Evolutionary conservation across 2,797 vertebrate genomes (phyloP).

Genomic region (Carapus acus): DNA sequence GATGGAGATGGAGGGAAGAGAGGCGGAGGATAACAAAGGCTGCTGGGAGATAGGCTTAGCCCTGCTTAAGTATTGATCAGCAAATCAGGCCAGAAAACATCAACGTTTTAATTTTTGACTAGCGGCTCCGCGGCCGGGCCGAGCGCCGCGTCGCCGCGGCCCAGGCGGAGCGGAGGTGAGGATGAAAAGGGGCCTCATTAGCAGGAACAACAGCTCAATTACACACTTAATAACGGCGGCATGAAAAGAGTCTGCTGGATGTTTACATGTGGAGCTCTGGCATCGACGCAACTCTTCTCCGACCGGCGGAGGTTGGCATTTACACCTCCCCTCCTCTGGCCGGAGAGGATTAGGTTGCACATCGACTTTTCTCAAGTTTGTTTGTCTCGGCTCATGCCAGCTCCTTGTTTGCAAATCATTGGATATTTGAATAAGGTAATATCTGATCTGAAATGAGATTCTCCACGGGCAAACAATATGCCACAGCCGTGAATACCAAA

Average conservation of each 20-base stretch:
- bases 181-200: background rate
- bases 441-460: slow-evolving; percentile 63
- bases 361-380: slow-evolving; percentile 69
- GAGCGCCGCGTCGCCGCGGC: too few relatives aligned
- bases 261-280: slow-evolving; percentile 35
- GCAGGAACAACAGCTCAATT: slow-evolving; percentile 2
- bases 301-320: slow-evolving; percentile 68
- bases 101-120: too few relatives aligned
- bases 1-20: slow-evolving; percentile 55
- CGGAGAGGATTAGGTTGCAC: slow-evolving; percentile 66
- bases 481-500: slow-evolving; percentile 42
- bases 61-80: background rate
- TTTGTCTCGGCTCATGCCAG: slow-evolving; percentile 58
- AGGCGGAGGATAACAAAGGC: slow-evolving; percentile 32
- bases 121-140: too few relatives aligned
- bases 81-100: background rate
- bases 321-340: slow-evolving; percentile 57
- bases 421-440: slow-evolving; percentile 63
- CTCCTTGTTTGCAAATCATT: slow-evolving; percentile 63
- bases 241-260: slow-evolving; percentile 43
- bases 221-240: slow-evolving; percentile 28
- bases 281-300: slow-evolving; percentile 67
- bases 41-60: background rate
- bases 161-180: too few relatives aligned
- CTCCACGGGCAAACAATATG: slow-evolving; percentile 50